Conservation (phyloP, 1,140 invertebrate genomes). For the Apis dorsata region DNA sequence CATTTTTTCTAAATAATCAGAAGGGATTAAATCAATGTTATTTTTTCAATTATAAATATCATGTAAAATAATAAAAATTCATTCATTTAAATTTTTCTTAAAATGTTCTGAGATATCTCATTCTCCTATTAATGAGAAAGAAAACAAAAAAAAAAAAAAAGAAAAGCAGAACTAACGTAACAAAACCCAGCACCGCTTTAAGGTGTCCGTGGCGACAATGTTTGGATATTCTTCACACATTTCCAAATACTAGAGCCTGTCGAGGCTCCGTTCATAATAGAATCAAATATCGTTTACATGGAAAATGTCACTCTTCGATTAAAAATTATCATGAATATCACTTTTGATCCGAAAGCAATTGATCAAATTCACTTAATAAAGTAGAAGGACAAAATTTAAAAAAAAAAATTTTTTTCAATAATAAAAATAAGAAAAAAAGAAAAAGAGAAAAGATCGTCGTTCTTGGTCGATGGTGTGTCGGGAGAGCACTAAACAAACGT, state of each 20-base stretch:
- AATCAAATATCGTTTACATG: slow-evolving; percentile 40
- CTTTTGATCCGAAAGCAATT: neutral
- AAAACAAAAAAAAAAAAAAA: neutral
- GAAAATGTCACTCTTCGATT: slow-evolving; percentile 19
- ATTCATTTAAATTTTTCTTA: neutral
- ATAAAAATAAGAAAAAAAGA: slow-evolving; percentile 32
- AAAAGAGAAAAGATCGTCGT: slow-evolving; percentile 54
- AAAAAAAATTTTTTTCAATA: slow-evolving; percentile 32
- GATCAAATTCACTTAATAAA: neutral
- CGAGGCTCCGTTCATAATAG: slow-evolving; percentile 50
- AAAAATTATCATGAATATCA: neutral
- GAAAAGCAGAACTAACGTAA: slow-evolving; percentile 68
- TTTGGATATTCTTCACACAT: slow-evolving; percentile 80
- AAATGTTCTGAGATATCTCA: neutral
- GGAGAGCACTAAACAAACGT: slow-evolving; percentile 74
- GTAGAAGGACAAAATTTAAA: neutral
- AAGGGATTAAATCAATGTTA: neutral
- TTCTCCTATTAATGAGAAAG: neutral
- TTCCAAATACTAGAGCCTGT: slow-evolving; percentile 62
- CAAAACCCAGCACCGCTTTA: slow-evolving; percentile 71
- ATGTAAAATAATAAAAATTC: neutral
- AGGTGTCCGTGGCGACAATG: slow-evolving; percentile 68
- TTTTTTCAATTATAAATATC: neutral
- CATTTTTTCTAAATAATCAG: neutral
- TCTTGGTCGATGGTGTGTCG: slow-evolving; percentile 74